Conservation (phyloP, 2,888 invertebrate genomes). For the Eupithecia subumbrata region DNA sequence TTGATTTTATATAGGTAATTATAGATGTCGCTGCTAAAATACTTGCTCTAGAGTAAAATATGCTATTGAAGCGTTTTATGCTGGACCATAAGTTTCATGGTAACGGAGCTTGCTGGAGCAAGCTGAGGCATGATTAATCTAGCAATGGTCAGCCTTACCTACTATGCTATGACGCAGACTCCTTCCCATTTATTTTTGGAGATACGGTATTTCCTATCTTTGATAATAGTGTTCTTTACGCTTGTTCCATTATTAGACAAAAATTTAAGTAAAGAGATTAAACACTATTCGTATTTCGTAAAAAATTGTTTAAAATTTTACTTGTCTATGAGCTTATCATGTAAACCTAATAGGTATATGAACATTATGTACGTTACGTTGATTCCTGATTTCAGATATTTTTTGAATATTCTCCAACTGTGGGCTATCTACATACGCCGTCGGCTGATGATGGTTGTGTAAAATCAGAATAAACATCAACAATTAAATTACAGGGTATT, state of each 20-base stretch:
- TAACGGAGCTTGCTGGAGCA: too few relatives aligned
- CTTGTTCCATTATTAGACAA: too few relatives aligned
- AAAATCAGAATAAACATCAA: neutral
- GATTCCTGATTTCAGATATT: too few relatives aligned
- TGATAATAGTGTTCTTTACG: neutral
- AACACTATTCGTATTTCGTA: too few relatives aligned
- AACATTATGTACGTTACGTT: too few relatives aligned
- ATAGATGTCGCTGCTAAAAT: neutral
- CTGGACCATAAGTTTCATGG: neutral
- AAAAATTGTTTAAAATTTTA: too few relatives aligned
- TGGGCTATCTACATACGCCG: neutral
- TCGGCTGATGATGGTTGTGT: neutral
- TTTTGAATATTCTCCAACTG: neutral
- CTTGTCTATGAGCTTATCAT: too few relatives aligned
- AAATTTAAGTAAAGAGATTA: too few relatives aligned
- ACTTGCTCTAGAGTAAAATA: neutral
- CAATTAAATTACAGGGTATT: conserved; percentile 23
- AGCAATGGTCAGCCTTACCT: neutral
- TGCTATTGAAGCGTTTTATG: neutral
- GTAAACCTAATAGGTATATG: too few relatives aligned
- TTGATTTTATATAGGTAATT: neutral
- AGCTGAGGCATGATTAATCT: neutral
- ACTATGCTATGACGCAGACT: neutral
- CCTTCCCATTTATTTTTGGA: neutral
- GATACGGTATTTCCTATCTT: neutral